Base-by-base conservation (phyloP, 2,797 vertebrate genomes). In the Dendrocincla fuliginosa region DNA sequence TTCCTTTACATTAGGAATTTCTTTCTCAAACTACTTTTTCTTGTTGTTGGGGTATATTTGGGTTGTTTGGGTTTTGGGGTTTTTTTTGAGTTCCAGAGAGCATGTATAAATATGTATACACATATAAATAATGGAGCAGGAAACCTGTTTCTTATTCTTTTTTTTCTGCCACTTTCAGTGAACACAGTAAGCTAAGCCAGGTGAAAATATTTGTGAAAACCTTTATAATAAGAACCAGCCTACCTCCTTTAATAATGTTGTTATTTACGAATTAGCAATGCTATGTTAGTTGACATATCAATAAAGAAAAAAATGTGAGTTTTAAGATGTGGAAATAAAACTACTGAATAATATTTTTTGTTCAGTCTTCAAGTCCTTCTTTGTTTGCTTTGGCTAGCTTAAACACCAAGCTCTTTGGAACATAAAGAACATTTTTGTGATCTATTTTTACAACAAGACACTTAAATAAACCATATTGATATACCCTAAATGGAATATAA, bases 71-170 rank as follows among this genome's bases (percentile, higher is more conserved):
- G 44, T 56, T 53, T 32, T 69, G 19, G 20, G 46, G 11, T 33
- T 68, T 85, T 78, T 46, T 76, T 60, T 14, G 52, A 70, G 61
- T 73, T 92, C 81, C 87, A 67, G 65, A 93, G 57, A 83, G 64
- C 24, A 41, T 33, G n/a, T 69, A 93, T 96, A 97, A 97, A 94
- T 96, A 95, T 91, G 76, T 65, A 94, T 86, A 96, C 6, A 73
- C 37, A 75, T 44, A 95, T 92, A 87, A 93, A 96, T 94, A 95
- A 92, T 93, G 69, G 52, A 92, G 55, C 80, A 95, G 92, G 85
- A 95, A 93, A 84, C 55, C 33, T 87, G 69, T 18, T 78, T 88
- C 59, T 87, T 75, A 47, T 59, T 71, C 49, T 47, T 65, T 81
- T 76, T 77, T 89, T 56, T 42, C 64, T 92, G 60, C 17, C 49